Evolutionary conservation across 2,888 invertebrate genomes (phyloP).

Genomic region (Ferdinandea cuprea): DNA sequence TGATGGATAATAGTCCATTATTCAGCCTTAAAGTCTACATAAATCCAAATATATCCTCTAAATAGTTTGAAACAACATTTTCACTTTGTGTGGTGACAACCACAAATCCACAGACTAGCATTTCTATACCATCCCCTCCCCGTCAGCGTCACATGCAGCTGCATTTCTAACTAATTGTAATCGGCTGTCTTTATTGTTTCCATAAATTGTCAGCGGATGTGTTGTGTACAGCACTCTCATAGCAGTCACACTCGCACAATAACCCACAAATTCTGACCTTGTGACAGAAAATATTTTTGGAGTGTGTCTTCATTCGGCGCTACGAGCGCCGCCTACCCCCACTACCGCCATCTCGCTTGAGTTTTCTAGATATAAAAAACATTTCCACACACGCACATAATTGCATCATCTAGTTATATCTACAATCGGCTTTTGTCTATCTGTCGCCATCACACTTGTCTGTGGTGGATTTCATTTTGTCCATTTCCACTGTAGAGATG

Average conservation of each 20-base stretch:
- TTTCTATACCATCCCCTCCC: background rate
- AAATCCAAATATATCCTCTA: conserved; percentile 8
- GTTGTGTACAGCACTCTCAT: conserved; percentile 27
- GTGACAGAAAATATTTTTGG: conserved; percentile 58
- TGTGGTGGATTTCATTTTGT: background rate
- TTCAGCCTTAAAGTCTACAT: background rate
- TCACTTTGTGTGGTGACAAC: background rate
- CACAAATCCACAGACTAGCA: background rate
- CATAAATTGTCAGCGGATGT: conserved; percentile 49
- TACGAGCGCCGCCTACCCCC: conserved; percentile 3
- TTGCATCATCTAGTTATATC: conserved; percentile 25
- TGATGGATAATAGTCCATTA: conserved; percentile 5
- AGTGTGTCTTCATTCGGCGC: conserved; percentile 6
- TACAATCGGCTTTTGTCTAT: conserved; percentile 32
- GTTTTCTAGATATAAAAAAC: conserved; percentile 37
- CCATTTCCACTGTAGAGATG: background rate
- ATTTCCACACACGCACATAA: conserved; percentile 25
- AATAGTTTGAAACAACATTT: conserved; percentile 17
- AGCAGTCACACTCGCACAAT: conserved; percentile 25
- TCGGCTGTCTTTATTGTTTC: conserved; percentile 40
- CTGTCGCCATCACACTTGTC: background rate
- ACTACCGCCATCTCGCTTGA: background rate
- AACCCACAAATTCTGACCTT: conserved; percentile 66
- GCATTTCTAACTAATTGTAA: conserved; percentile 44
- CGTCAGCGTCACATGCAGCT: background rate